These are phyloP conservation scores for Rutilus rutilus DNA, from an alignment of 2,113 vertebrate genomes.

Conservation along the genomic window DNA sequence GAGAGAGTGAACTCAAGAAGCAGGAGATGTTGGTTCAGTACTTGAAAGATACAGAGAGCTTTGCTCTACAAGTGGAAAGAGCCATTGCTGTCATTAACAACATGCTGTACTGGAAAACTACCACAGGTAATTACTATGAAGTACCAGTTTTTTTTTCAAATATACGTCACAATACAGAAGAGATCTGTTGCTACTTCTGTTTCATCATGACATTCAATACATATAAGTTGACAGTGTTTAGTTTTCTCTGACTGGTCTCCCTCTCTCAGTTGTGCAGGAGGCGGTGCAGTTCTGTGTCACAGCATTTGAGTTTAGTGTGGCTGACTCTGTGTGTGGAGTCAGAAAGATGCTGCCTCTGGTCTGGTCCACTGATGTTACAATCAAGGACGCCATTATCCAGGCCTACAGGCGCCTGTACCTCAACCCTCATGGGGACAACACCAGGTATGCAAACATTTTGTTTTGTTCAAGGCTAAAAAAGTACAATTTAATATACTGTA, in stretches of 20 bases:
- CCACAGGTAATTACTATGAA: constrained; percentile 77
- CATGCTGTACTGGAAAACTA: constrained; percentile 90
- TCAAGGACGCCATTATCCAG: constrained; percentile 91
- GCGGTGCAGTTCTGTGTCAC: constrained; percentile 95
- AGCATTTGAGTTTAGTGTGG: constrained; percentile 87
- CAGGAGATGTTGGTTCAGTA: constrained; percentile 96
- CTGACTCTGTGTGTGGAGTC: constrained; percentile 86
- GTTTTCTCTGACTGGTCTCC: background rate
- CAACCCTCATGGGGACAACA: constrained; percentile 78
- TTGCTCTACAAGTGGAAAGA: constrained; percentile 87
- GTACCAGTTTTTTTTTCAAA: background rate
- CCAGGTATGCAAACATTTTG: constrained; percentile 75
- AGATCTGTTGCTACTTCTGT: background rate
- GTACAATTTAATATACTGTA: background rate
- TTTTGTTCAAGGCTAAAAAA: background rate
- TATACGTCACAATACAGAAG: background rate
- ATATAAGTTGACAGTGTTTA: background rate
- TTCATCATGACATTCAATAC: background rate
- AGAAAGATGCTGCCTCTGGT: constrained; percentile 93
- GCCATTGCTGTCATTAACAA: constrained; percentile 86
- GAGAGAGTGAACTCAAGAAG: constrained; percentile 80
- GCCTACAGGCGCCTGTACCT: constrained; percentile 91
- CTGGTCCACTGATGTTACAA: constrained; percentile 90
- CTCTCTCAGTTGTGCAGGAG: constrained; percentile 88
- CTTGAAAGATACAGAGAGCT: constrained; percentile 87